Base-by-base conservation (phyloP, 1,140 invertebrate species). In the Caenorhabditis inopinata region DNA sequence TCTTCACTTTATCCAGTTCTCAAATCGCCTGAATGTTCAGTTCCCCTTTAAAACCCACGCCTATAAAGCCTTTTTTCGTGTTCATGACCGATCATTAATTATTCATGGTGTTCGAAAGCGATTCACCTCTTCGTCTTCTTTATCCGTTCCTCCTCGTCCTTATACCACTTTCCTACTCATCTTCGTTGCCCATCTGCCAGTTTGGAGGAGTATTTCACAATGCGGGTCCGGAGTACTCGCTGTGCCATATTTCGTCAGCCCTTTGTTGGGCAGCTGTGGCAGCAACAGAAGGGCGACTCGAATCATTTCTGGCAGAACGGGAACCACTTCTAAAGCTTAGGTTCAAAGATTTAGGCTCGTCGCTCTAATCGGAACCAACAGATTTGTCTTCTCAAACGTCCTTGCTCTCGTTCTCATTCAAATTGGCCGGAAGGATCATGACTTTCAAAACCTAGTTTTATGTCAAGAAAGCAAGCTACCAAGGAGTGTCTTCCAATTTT, bases 1-100 rank as follows among this genome's bases (percentile, higher is more conserved):
- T 3, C 11, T n/a, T 58, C 27, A 9, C 7, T 51, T 51, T n/a
- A n/a, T 51, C n/a, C 48, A 51, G 6, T 51, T 51, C n/a, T 21
- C 11, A 51, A 29, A 68, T 32, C 35, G 7, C 58, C 18, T 68
- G 14, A 62, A 62, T 68, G 21, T 23, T 38, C n/a, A 29, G 11
- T 38, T 27, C 58, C n/a, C 16, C 16, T 18, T 38, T 68, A 38
- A 68, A 68, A 68, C 58, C 38, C 32, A 42, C 32, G 58, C 58
- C 58, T 9, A 38, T 32, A 62, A 62, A 62, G 35, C 53, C 53
- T 62, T 68, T 29, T 38, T 42, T 14, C 11, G 32, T 68, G 58
- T 68, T 68, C 58, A 68, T 68, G 58, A 68, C 58, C 58, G 38
- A 16, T 68, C 58, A 68, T 68, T 68, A 68, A 68, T 68, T 68